These are phyloP conservation scores for Zaprionus davidi DNA, from an alignment of 1,140 invertebrate genomes.

Conservation along the genomic window DNA sequence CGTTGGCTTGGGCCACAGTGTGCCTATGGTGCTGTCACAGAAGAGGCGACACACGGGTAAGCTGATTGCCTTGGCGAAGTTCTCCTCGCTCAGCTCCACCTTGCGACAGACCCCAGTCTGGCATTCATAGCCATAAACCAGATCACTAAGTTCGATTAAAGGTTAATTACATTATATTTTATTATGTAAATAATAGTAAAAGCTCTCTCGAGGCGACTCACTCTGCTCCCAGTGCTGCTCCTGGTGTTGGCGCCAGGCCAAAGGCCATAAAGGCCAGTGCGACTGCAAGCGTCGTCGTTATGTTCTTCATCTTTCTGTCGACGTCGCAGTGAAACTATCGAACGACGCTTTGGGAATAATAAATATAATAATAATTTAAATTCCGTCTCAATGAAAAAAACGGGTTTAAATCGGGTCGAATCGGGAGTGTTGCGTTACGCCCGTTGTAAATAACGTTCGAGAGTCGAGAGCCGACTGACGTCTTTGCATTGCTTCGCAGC, in stretches of 20 bases:
- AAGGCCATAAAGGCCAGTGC: constrained; percentile 42
- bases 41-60: constrained; percentile 88
- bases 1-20: constrained; percentile 90
- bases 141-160: constrained; percentile 41
- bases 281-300: constrained; percentile 29
- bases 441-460: constrained; percentile 24
- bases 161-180: neutral
- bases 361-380: constrained; percentile 21
- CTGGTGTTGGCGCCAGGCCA: constrained; percentile 37
- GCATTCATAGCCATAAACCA: constrained; percentile 86
- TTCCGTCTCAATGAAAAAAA: constrained; percentile 8
- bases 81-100: constrained; percentile 84
- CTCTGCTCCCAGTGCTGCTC: constrained; percentile 42
- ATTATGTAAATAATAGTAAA: neutral
- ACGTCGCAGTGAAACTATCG: constrained; percentile 28
- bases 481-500: constrained; percentile 45
- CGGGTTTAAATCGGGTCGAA: constrained; percentile 8
- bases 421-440: neutral
- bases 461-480: constrained; percentile 45
- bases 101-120: constrained; percentile 86
- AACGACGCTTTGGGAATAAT: constrained; percentile 39
- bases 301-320: constrained; percentile 46
- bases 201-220: constrained; percentile 33
- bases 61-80: constrained; percentile 85
- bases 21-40: constrained; percentile 86